Conservation (phyloP, 2,113 vertebrate species). For the Percina caprodes region DNA sequence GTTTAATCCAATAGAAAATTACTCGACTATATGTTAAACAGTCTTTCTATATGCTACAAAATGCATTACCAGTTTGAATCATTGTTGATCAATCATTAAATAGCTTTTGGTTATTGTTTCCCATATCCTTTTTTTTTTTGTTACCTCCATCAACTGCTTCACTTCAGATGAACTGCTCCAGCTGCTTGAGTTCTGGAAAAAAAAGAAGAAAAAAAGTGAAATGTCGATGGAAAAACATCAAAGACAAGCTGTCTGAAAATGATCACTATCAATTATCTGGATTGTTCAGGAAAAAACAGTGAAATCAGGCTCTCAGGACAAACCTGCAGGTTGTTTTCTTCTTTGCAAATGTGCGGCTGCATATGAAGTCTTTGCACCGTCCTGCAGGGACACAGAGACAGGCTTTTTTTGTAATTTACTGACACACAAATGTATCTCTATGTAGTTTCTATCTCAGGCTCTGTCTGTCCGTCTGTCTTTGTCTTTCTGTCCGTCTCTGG, state of each 20-base stretch:
- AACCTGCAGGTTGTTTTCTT: conserved; percentile 44
- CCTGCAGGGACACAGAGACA: conserved; percentile 36
- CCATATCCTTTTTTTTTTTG: background rate
- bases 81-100: background rate
- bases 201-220: background rate
- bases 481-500: background rate
- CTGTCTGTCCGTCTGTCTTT: background rate
- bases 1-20: background rate
- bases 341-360: background rate
- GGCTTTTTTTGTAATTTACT: background rate
- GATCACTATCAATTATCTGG: background rate
- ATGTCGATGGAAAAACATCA: background rate
- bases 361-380: background rate
- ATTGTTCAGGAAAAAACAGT: background rate
- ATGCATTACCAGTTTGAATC: background rate
- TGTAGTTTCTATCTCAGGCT: background rate
- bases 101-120: background rate
- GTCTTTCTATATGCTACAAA: no score
- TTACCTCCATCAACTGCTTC: conserved; percentile 35
- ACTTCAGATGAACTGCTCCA: background rate
- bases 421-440: conserved; percentile 10
- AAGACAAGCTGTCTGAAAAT: background rate
- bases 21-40: background rate
- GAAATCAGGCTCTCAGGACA: conserved; percentile 8
- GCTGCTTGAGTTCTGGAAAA: background rate